Base-by-base conservation (phyloP, 2,113 vertebrate genomes). In the Collichthys lucidus region DNA sequence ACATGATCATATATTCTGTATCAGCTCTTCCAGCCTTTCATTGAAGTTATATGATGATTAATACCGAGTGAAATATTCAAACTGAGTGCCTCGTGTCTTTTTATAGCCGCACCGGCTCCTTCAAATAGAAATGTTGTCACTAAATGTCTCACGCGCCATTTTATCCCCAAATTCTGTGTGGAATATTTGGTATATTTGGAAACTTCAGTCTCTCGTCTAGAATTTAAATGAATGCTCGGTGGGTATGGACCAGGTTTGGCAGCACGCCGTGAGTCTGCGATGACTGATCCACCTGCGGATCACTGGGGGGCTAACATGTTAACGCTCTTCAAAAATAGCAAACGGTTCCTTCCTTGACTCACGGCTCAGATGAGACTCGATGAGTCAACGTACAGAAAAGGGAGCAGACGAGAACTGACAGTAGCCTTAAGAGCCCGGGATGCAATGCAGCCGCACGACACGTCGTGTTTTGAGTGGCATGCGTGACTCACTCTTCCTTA, bases 381-480 rank as follows among this genome's bases (percentile, higher is more conserved):
- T 71, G 65, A 79, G 17, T 86, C 80, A 70, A 73, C 56, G 5
- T 46, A 40, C 35, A 70, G 83, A 74, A 46, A 49, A 50, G 35
- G 29, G 40, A 52, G 47, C 68, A 4, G 52, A 82, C 49, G 1
- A 12, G 50, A 53, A 35, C 14, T 68, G 84, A 82, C 75, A 76
- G 81, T 12, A 40, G 66, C 75, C 75, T 74, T 1, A 16, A 77
- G 80, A 82, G 64, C 69, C 57, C 57, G 55, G 69, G 4, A 76
- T 40, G 42, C 53, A 31, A 20, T 11, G 55, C 67, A 22, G 22
- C 40, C 35, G 40, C 79, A 42, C 56, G 80, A 29, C 44, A 31
- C 66, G 63, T 49, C 35, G 11, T 12, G 53, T 71, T 80, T 60
- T 42, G 68, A 61, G 42, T 56, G 62, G 77, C 73, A 55, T 19